Base-by-base conservation (phyloP, 2,797 vertebrate species). In the Premnoplex brunnescens region DNA sequence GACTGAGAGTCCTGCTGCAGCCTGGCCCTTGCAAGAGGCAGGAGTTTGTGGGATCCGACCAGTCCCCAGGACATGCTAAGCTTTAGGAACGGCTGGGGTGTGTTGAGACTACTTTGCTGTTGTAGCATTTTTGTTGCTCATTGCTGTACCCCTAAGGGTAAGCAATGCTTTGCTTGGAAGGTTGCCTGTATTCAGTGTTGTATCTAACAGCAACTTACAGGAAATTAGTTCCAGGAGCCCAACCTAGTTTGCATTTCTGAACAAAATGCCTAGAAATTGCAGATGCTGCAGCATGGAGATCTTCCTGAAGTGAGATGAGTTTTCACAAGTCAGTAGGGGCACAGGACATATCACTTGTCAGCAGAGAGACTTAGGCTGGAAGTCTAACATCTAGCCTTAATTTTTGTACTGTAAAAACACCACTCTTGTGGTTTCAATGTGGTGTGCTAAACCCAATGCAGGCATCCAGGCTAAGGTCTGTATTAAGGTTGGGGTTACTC, bases 151-250 rank as follows among this genome's bases (percentile, higher is more conserved):
- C 43, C 60, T 80, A 3, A 34, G 75, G 46, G 30, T 56, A 73
- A 66, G n/a, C 17, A 68, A 46, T 51, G 21, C 37, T 90, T 85
- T 66, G 14, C 68, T 85, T 90, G 85, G 83, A 93, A 91, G n/a
- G 16, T 51, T 90, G 79, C 39, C 88, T 32, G 1, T 43, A 24
- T 59, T 83, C 60, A 48, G 36, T 48, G 43, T 28, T 71, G 41
- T 46, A 63, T 58, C 34, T 46, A 71, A 36, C 13, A 58, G 32
- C 36, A 83, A 2, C 36, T 74, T 63, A 7, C 46, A 43, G 39
- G 39, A 63, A 85, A 67, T 80, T 88, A 58, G 22, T 85, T 83
- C 56, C 64, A 77, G 56, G 68, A 80, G 17, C n/a, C n/a, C 36
- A 63, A 5, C 24, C 22, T 86, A 34, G 56, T 77, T 48, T 88